These are phyloP conservation scores for Panurus biarmicus DNA, from an alignment of 2,113 vertebrate genomes.

Conservation along the genomic window DNA sequence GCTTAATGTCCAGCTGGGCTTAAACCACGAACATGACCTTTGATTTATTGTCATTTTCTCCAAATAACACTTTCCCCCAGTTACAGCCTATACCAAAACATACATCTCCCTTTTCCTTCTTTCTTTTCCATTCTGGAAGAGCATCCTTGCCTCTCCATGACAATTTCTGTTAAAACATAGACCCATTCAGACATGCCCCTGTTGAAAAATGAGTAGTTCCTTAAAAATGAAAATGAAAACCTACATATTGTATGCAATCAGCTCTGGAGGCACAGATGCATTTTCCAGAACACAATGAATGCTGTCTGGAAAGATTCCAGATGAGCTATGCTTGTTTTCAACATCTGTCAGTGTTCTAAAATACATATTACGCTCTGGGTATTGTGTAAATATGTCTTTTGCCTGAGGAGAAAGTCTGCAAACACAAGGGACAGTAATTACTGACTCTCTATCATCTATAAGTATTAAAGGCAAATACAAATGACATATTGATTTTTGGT, in stretches of 20 bases:
- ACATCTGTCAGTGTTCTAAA: neutral
- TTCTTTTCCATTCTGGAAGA: neutral
- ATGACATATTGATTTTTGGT: neutral
- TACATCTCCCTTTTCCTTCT: neutral
- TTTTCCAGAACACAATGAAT: neutral
- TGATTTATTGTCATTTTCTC: neutral
- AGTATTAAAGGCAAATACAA: neutral
- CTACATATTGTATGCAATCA: neutral
- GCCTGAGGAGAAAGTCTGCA: neutral
- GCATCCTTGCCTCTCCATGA: neutral
- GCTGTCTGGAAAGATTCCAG: neutral
- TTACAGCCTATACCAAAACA: neutral
- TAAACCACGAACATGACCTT: neutral
- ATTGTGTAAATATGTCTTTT: neutral
- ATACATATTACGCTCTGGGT: neutral
- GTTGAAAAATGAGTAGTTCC: neutral
- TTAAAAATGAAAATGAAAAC: neutral
- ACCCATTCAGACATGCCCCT: rapidly evolving
- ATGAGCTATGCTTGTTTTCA: neutral
- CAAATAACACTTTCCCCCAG: neutral
- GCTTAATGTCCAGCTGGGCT: neutral
- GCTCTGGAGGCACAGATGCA: neutral
- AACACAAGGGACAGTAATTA: neutral
- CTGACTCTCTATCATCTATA: neutral
- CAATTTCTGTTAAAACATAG: neutral